Base-by-base conservation (phyloP, 2,113 vertebrate species). In the Epinephelus cyanopodus region DNA sequence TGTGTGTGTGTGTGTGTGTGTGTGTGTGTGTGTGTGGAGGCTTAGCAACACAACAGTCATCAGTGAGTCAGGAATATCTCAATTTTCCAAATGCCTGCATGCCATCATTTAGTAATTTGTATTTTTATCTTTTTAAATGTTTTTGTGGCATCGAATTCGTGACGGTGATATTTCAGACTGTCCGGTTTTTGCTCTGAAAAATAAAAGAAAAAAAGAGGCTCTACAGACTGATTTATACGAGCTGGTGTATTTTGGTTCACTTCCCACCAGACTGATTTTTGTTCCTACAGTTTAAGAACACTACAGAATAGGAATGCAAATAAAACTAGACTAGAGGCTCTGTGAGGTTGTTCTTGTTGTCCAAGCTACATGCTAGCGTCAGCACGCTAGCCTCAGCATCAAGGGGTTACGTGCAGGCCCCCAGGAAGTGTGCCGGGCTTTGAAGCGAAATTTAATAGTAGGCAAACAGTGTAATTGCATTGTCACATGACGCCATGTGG, bases 91-190 rank as follows among this genome's bases (percentile, higher is more conserved):
- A 79, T 57, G 5, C 5, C 1, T 63, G 70, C 25, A n/a, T 63
- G 58, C 77, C 83, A 89, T 88, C 56, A 89, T 79, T 82, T 70
- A 85, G 92, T 84, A 48, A 88, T 82, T 57, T 37, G 7, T 8
- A 37, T 37, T 37, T 37, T 37, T 29, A 29, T 29, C 29, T 29
- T 29, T 29, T 29, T 29, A 29, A 29, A 29, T 25, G 25, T 80
- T 33, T 68, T 74, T 63, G 48, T 48, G 23, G 15, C 17, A 64
- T 57, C 37, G 13, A 67, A 67, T 14, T 19, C 4, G 29, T 29
- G 29, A 29, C 4, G 29, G 29, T 19, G n/a, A 70, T 23, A n/a
- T 27, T 48, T 65, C 56, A 21, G 56, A 4, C 67, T 27, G 5
- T 50, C 13, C 56, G 25, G 7, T 42, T 67, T 81, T 65, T 74